phyloP scores from a whole-genome alignment of 1,140 invertebrate species.

The Melanaphis sacchari region DNA sequence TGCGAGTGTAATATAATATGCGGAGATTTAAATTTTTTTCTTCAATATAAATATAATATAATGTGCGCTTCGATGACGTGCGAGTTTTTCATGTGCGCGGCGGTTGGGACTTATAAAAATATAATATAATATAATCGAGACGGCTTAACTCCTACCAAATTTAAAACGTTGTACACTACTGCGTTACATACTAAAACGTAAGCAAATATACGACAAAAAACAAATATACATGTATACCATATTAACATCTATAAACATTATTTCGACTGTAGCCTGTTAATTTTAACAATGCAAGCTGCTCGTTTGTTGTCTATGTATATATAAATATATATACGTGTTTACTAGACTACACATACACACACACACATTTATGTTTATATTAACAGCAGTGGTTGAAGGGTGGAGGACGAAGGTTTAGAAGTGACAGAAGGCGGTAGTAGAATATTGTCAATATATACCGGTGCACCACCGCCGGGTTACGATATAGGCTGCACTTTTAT shows the following conservation, averaged over 20 bases:
- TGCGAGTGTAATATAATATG: background rate
- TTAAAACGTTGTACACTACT: constrained; percentile 5
- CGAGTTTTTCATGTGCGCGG: background rate
- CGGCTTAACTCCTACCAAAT: background rate
- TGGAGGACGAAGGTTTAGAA: background rate
- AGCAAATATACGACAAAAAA: background rate
- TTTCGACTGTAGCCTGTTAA: constrained; percentile 18
- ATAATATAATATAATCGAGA: constrained; percentile 12
- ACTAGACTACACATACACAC: background rate
- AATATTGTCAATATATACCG: constrained; percentile 20
- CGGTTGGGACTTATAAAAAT: background rate
- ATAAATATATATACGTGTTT: background rate
- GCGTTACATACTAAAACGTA: background rate
- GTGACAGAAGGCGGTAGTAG: background rate
- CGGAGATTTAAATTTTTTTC: background rate
- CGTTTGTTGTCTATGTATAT: background rate
- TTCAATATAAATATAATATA: background rate
- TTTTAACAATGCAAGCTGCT: constrained; percentile 15
- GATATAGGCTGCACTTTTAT: constrained; percentile 10
- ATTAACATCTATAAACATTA: constrained; percentile 20
- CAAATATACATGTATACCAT: background rate
- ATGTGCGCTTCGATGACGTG: background rate
- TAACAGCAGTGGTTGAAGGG: background rate
- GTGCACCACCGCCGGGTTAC: background rate
- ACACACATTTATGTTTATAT: background rate